Evolutionary conservation across 1,140 invertebrate genomes (phyloP).

Genomic region (Macrostomum lignano): DNA sequence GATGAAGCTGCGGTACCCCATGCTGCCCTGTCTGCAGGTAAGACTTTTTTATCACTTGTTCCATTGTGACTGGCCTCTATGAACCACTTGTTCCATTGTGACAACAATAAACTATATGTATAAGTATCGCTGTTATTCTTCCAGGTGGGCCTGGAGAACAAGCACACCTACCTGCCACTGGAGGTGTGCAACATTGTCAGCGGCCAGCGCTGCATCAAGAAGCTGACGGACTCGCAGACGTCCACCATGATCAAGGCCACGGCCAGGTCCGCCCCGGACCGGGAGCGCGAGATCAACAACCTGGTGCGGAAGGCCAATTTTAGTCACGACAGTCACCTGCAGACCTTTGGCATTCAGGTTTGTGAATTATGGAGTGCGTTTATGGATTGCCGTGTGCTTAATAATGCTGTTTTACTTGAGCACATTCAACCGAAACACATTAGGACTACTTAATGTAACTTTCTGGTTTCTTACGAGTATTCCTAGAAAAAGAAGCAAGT

Average conservation of each 20-base stretch:
- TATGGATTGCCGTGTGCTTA: too few species aligned
- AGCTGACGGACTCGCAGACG: conserved; percentile 96
- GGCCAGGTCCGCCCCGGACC: conserved; percentile 75
- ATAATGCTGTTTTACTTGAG: too few species aligned
- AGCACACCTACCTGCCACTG: conserved; percentile 91
- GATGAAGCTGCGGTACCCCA: conserved; percentile 81
- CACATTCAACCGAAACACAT: too few species aligned
- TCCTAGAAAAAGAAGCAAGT: too few species aligned
- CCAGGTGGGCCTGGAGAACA: conserved; percentile 97
- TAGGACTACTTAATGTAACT: too few species aligned
- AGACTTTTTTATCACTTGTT: too few species aligned
- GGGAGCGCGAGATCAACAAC: conserved; percentile 92
- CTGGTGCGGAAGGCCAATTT: conserved; percentile 76
- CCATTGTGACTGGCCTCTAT: too few species aligned
- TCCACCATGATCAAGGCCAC: conserved; percentile 99
- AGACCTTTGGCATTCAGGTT: conserved; percentile 95
- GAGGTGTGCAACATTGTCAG: conserved; percentile 67
- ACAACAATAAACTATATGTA: too few species aligned
- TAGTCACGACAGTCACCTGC: conserved; percentile 89
- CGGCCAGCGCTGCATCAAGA: conserved; percentile 94
- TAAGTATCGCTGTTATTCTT: too few species aligned
- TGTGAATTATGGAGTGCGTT: too few species aligned
- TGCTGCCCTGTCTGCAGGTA: conserved; percentile 80
- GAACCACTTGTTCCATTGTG: too few species aligned
- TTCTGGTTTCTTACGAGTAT: too few species aligned